These are phyloP conservation scores for Apamea monoglypha DNA, from an alignment of 2,888 invertebrate species.

Conservation along the genomic window DNA sequence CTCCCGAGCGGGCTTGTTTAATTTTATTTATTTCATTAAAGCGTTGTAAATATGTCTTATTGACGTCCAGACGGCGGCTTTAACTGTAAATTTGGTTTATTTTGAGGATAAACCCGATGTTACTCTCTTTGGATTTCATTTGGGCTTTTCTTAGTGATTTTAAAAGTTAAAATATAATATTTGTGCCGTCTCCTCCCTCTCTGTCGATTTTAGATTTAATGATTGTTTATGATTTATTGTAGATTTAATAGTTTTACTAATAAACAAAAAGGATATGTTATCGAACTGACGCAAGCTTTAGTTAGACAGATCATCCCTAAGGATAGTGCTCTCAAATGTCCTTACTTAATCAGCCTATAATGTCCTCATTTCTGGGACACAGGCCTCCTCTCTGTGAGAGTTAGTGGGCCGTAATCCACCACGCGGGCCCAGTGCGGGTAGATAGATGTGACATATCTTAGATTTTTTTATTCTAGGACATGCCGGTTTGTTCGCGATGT, in stretches of 20 bases:
- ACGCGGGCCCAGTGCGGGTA: too few relatives aligned
- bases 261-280: not conserved
- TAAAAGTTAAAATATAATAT: not conserved
- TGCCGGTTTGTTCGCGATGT: too few relatives aligned
- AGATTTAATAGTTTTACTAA: not conserved
- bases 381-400: too few relatives aligned
- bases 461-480: too few relatives aligned
- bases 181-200: not conserved
- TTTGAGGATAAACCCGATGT: slow-evolving; percentile 58
- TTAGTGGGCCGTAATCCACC: too few relatives aligned
- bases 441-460: too few relatives aligned
- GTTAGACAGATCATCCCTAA: not conserved
- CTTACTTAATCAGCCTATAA: too few relatives aligned
- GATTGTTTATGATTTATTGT: not conserved
- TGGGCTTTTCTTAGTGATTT: slow-evolving; percentile 29
- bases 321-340: not conserved
- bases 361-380: too few relatives aligned
- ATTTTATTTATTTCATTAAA: slow-evolving; percentile 64
- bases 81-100: slow-evolving; percentile 67
- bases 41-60: slow-evolving; percentile 68
- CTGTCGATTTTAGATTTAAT: not conserved
- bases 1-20: slow-evolving; percentile 57
- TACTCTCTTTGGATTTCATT: slow-evolving; percentile 40
- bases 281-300: not conserved
- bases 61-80: slow-evolving; percentile 62